Conservation (phyloP, 2,113 vertebrate genomes). For the Chascanopsetta lugubris region DNA sequence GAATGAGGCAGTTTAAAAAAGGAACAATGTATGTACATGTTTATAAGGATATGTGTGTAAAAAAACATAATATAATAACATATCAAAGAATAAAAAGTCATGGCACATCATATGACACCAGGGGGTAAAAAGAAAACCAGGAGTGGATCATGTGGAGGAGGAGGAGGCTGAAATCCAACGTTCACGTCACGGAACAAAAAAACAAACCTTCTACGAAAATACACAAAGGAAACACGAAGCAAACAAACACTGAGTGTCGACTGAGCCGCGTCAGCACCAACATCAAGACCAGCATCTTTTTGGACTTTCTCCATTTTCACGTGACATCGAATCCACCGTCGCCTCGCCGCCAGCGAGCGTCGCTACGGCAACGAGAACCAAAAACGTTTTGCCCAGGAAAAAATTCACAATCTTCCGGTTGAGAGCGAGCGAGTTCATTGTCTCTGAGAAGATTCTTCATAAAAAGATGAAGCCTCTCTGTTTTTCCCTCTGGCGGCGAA, state of each 20-base stretch:
- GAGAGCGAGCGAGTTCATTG: conserved; percentile 74
- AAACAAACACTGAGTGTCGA: conserved; percentile 85
- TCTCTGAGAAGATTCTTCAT: conserved; percentile 79
- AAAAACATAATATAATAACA: conserved; percentile 80
- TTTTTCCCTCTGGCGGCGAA: conserved; percentile 71
- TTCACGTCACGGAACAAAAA: conserved; percentile 86
- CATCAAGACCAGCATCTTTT: conserved; percentile 79
- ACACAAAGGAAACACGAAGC: conserved; percentile 90
- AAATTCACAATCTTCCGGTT: conserved; percentile 76
- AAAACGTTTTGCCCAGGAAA: conserved; percentile 66
- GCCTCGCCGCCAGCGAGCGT: conserved; percentile 28
- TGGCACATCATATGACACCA: conserved; percentile 80
- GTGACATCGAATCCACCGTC: conserved; percentile 66
- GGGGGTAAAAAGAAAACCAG: conserved; percentile 73
- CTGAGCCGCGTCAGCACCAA: conserved; percentile 82
- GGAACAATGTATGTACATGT: conserved; percentile 81
- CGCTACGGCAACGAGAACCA: no score
- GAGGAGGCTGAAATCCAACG: conserved; percentile 73
- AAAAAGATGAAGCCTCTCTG: conserved; percentile 71
- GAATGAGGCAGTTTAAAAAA: conserved; percentile 74
- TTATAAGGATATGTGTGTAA: conserved; percentile 80
- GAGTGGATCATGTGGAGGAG: conserved; percentile 79
- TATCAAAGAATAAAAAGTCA: conserved; percentile 76
- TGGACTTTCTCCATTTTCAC: conserved; percentile 75
- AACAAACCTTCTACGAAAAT: conserved; percentile 86